Percentiles rank a stretch among this genome's conserved stretches.
phyloP scores from a whole-genome alignment of 2,113 vertebrate species.

The Thymallus thymallus region DNA sequence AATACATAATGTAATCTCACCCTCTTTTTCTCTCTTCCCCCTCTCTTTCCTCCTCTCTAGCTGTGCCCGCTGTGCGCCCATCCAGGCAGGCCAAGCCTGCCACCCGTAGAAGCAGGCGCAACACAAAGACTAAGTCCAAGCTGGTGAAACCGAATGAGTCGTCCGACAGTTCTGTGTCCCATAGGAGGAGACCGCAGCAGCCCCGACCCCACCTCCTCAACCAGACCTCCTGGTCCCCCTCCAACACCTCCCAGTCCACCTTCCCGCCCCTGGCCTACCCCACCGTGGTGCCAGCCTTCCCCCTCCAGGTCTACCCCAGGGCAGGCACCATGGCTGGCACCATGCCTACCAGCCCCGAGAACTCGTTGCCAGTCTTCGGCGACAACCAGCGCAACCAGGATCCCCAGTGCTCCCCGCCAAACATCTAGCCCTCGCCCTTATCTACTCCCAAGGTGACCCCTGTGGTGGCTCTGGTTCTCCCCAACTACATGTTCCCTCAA shows the following conservation, averaged over 20 bases:
- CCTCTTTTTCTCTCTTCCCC: no score
- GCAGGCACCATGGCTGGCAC: conserved; percentile 36
- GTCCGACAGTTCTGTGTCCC: conserved; percentile 80
- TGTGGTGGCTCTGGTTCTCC: conserved; percentile 83
- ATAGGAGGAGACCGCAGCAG: conserved; percentile 53
- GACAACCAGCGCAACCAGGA: conserved; percentile 65
- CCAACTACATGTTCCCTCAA: conserved; percentile 79
- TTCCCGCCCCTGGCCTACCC: conserved; percentile 78
- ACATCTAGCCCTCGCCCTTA: conserved; percentile 69
- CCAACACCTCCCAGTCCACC: conserved; percentile 81
- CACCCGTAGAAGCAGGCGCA: conserved; percentile 74
- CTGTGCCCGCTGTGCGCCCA: conserved; percentile 29
- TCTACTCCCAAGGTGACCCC: conserved; percentile 78
- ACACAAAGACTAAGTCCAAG: conserved; percentile 83
- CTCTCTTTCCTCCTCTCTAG: conserved; percentile 32
- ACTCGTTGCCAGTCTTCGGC: conserved; percentile 56
- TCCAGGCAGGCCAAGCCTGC: conserved; percentile 49
- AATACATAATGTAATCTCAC: no score
- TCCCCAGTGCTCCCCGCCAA: conserved; percentile 45
- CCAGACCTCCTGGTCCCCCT: conserved; percentile 82
- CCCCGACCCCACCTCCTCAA: conserved; percentile 70
- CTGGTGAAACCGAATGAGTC: conserved; percentile 80
- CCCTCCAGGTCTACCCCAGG: conserved; percentile 81
- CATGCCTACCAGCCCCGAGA: conserved; percentile 49
- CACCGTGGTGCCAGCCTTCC: conserved; percentile 77